Evolutionary conservation across 2,888 invertebrate species (phyloP).

Genomic region (Xiphydria camelus): DNA sequence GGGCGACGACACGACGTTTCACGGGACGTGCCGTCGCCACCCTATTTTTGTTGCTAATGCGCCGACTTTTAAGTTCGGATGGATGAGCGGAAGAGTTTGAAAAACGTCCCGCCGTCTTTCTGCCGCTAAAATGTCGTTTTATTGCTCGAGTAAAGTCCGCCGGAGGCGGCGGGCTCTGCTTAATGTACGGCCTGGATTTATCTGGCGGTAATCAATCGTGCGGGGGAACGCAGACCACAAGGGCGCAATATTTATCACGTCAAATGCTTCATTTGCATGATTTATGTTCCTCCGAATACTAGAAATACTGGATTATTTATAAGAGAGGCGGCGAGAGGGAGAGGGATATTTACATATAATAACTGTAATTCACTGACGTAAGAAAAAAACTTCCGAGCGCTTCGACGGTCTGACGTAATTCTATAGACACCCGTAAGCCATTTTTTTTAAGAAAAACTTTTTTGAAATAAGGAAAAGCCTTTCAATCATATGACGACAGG

Average conservation of each 20-base stretch:
- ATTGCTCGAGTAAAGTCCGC: slow-evolving; percentile 46
- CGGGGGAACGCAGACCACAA: slow-evolving; percentile 28
- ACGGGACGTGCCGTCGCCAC: too few species aligned
- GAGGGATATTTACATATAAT: slow-evolving; percentile 17
- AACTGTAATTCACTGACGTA: slow-evolving; percentile 13
- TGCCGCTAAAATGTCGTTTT: slow-evolving; percentile 46
- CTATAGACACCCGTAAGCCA: too few species aligned
- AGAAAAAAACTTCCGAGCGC: neutral
- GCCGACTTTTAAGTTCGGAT: slow-evolving; percentile 38
- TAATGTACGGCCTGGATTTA: slow-evolving; percentile 54
- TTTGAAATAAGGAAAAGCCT: too few species aligned
- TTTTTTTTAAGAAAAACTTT: too few species aligned
- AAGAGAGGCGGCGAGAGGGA: neutral
- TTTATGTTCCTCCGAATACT: slow-evolving; percentile 44
- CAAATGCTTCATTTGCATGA: slow-evolving; percentile 54
- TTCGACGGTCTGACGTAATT: too few species aligned
- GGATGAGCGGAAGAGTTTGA: slow-evolving; percentile 44
- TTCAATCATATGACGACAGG: too few species aligned
- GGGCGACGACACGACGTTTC: too few species aligned
- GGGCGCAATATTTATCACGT: slow-evolving; percentile 53
- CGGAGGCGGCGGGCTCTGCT: slow-evolving; percentile 32
- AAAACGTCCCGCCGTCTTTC: slow-evolving; percentile 45
- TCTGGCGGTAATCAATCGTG: slow-evolving; percentile 54
- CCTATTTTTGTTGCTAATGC: slow-evolving; percentile 26
- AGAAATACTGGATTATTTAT: slow-evolving; percentile 41